phyloP scores from a whole-genome alignment of 2,888 invertebrate species.

The Sycophila texana region DNA sequence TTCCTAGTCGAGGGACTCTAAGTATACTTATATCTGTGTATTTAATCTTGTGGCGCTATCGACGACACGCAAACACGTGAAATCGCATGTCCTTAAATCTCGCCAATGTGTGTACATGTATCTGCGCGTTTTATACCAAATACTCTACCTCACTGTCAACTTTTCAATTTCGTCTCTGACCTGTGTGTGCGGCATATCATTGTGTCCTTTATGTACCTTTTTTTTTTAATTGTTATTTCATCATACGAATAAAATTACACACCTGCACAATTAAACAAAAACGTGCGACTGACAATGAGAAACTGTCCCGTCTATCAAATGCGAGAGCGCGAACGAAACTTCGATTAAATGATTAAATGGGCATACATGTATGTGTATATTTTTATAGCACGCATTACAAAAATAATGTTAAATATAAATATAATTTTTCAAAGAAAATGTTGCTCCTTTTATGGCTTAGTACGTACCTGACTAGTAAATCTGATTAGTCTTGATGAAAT shows the following conservation, averaged over 20 bases:
- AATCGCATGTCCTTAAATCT: conserved; percentile 45
- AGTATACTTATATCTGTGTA: conserved; percentile 39
- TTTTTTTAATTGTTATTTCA: background rate
- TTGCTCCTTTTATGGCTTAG: no score
- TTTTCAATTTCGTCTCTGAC: conserved; percentile 35
- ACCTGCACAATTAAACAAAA: background rate
- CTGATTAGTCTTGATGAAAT: no score
- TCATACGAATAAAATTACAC: background rate
- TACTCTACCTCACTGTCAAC: conserved; percentile 32
- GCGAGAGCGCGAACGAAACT: no score
- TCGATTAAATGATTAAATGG: background rate
- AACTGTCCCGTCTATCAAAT: background rate
- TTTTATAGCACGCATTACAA: conserved; percentile 41
- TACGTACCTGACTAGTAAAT: no score
- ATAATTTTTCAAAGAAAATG: conserved; percentile 18
- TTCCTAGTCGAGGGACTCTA: conserved; percentile 5
- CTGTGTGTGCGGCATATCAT: conserved; percentile 1
- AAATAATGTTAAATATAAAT: conserved; percentile 36
- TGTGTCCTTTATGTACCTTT: background rate
- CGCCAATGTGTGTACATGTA: conserved; percentile 9
- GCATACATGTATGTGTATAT: conserved; percentile 29
- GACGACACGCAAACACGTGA: conserved; percentile 49
- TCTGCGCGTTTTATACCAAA: conserved; percentile 21
- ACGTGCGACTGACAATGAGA: background rate
- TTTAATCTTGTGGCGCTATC: conserved; percentile 40